A percentile compares a stretch with the other conserved stretches of the same genome.
Evolutionary conservation across 2,797 vertebrate species (phyloP).

Genomic region (Natrix natrix): DNA sequence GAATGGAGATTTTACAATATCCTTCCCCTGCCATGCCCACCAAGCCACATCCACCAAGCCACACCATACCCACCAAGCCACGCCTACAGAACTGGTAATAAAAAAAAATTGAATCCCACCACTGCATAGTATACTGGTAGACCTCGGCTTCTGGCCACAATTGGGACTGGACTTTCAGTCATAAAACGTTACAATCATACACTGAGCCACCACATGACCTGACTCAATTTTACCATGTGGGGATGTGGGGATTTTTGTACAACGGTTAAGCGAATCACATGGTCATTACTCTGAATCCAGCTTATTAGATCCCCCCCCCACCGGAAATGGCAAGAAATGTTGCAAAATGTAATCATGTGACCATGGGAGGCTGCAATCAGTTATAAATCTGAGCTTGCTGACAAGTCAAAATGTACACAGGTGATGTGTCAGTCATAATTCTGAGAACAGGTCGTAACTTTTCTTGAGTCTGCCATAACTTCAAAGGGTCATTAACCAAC

Average conservation of each 20-base stretch:
- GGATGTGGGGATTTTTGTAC: too few species aligned
- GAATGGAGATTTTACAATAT: too few species aligned
- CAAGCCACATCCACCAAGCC: too few species aligned
- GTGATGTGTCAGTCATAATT: background rate
- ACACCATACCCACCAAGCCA: too few species aligned
- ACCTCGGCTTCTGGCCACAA: background rate
- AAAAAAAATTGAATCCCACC: too few species aligned
- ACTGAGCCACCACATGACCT: background rate
- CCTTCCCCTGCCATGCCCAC: too few species aligned
- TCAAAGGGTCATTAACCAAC: background rate
- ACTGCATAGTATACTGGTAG: background rate
- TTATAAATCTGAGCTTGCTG: background rate
- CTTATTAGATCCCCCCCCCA: background rate
- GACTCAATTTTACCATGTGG: background rate
- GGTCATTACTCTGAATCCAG: background rate
- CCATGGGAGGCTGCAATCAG: background rate
- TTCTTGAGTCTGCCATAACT: background rate
- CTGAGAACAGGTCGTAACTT: background rate
- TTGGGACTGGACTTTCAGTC: background rate
- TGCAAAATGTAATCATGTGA: background rate
- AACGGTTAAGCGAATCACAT: background rate
- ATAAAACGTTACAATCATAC: background rate
- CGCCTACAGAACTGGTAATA: too few species aligned
- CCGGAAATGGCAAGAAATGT: background rate
- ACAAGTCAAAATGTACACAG: background rate